Base-by-base conservation (phyloP, 1,140 invertebrate genomes). In the Bombus superbus region DNA sequence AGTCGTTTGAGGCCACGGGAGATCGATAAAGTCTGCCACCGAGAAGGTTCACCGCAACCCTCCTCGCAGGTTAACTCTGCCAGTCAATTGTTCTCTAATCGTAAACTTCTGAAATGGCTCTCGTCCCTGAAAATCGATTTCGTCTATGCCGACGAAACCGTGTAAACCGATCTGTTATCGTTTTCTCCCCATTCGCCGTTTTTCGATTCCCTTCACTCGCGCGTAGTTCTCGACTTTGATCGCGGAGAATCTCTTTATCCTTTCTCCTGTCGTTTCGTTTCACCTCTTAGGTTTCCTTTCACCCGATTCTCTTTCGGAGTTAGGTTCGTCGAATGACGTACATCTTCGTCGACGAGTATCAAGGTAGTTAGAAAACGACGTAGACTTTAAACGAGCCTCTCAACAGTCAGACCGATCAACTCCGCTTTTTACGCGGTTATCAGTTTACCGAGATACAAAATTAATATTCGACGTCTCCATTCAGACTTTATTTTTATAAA, bases 71-170 rank as follows among this genome's bases (percentile, higher is more conserved):
- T 89, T 87, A 89, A 86, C 90, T 90, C 89, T 40, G 57, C 87
- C 81, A 90, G 89, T 91, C 90, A 87, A 91, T 90, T 90, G 89
- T 88, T 91, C 90, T 90, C 89, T 89, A 91, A 91, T 91, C 90
- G 89, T 91, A 91, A 91, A 91, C 89, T 90, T 73, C 89, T 88
- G 81, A 64, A 90, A 91, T 85, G 74, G 84, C 81, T 82, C 77
- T 78, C 83, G 86, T 83, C 53, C 79, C 66, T 83, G 73, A 90
- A 88, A 88, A 90, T 90, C 89, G 86, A 90, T 90, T 44, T 44
- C 38, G 80, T 81, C 81, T 68, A 38, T 77, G n/a, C 64, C 80
- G 77, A 71, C 40, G 40, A 35, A 42, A 53, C 22, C 68, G 40
- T 62, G 59, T 62, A 62, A 62, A 15, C 57, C 71, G 15, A 11